Evolutionary conservation across 2,888 invertebrate species (phyloP).

Genomic region (Diachrysia chrysitis): DNA sequence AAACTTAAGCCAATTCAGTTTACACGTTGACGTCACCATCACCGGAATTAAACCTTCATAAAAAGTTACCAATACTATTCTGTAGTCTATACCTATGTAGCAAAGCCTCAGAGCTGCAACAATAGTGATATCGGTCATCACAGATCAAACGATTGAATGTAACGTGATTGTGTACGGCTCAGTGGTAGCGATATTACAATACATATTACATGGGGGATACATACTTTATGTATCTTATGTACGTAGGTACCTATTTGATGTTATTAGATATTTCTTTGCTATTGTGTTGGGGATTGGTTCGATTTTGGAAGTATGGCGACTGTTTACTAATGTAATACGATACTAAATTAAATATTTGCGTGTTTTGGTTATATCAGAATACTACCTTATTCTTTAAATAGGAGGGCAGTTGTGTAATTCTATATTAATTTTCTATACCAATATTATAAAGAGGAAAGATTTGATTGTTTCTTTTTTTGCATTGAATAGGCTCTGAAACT

Average conservation of each 20-base stretch:
- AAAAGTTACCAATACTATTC: slow-evolving; percentile 1
- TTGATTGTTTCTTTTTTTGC: too few relatives aligned
- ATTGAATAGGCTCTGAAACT: too few relatives aligned
- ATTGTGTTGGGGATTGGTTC: not conserved
- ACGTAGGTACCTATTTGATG: not conserved
- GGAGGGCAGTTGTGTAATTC: too few relatives aligned
- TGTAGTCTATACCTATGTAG: not conserved
- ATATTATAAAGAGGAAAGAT: too few relatives aligned
- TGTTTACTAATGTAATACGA: too few relatives aligned
- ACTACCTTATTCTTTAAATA: too few relatives aligned
- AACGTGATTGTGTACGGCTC: slow-evolving; percentile 41
- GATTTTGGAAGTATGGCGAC: not conserved
- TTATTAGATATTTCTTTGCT: not conserved
- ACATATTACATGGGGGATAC: slow-evolving; percentile 13
- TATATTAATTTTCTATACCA: too few relatives aligned
- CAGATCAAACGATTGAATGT: slow-evolving; percentile 44
- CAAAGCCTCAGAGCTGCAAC: slow-evolving; percentile 41
- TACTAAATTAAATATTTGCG: too few relatives aligned
- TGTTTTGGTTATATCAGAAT: too few relatives aligned
- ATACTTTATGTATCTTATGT: too few relatives aligned
- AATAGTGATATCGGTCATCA: slow-evolving; percentile 36
- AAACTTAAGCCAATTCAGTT: not conserved
- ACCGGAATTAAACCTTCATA: not conserved
- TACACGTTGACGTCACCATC: not conserved
- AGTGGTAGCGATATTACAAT: slow-evolving; percentile 36